phyloP scores from a whole-genome alignment of 2,888 invertebrate species.

The Caenorhabditis sp. region DNA sequence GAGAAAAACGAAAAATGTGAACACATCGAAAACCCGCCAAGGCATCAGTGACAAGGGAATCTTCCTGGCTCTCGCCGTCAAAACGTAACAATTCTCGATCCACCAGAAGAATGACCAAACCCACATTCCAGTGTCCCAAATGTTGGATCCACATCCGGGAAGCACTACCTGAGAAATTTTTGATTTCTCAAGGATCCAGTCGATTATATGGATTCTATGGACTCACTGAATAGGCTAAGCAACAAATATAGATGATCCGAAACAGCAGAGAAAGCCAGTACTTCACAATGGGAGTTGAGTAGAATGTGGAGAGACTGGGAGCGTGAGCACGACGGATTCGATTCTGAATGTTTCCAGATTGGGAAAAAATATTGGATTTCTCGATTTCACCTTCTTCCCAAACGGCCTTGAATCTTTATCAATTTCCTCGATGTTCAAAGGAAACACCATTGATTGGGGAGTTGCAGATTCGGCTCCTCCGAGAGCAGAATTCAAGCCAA shows the following conservation, averaged over 20 bases:
- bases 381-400: slow-evolving; percentile 28
- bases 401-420: slow-evolving; percentile 58
- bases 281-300: slow-evolving; percentile 84
- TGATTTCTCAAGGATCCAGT: no score
- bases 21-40: slow-evolving; percentile 76
- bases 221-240: slow-evolving; percentile 77
- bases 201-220: no score
- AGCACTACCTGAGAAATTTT: slow-evolving; percentile 65
- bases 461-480: slow-evolving; percentile 70
- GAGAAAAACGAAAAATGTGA: slow-evolving; percentile 70
- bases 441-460: slow-evolving; percentile 73
- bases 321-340: slow-evolving; percentile 68
- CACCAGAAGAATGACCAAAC: slow-evolving; percentile 82
- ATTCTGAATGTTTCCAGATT: slow-evolving; percentile 36
- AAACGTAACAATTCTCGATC: slow-evolving; percentile 76
- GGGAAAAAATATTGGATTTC: neutral
- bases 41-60: slow-evolving; percentile 70
- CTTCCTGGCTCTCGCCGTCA: slow-evolving; percentile 60
- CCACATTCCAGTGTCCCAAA: slow-evolving; percentile 83
- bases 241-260: slow-evolving; percentile 76
- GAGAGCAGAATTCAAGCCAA: slow-evolving; percentile 58
- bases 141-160: slow-evolving; percentile 84
- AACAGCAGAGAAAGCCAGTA: slow-evolving; percentile 84
- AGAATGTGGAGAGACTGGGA: slow-evolving; percentile 82
- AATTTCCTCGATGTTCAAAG: slow-evolving; percentile 71